phyloP scores from a whole-genome alignment of 2,797 vertebrate species.

The Lophotriccus pileatus region DNA sequence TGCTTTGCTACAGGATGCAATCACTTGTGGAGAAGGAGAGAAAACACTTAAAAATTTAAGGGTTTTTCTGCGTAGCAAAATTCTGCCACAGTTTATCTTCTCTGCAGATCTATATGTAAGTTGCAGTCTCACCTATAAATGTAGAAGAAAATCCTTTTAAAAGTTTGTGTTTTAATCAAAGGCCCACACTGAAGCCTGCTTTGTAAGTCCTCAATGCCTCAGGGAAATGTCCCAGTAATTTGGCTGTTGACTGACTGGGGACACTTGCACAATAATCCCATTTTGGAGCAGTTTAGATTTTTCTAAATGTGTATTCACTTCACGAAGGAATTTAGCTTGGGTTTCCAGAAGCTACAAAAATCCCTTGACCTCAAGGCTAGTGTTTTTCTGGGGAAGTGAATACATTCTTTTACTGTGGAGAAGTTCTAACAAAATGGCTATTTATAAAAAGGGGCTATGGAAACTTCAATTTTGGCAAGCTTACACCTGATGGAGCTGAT shows the following conservation, averaged over 20 bases:
- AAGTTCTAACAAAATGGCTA: slow-evolving; percentile 3
- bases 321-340: background rate
- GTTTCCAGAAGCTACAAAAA: slow-evolving; percentile 7
- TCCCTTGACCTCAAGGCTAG: background rate
- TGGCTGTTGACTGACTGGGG: background rate
- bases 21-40: background rate
- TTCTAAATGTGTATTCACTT: background rate
- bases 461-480: background rate
- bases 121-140: background rate
- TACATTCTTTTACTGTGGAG: background rate
- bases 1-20: background rate
- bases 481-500: background rate
- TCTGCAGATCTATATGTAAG: background rate
- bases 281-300: background rate
- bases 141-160: background rate
- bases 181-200: background rate
- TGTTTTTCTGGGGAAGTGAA: slow-evolving; percentile 18
- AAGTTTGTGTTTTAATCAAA: background rate
- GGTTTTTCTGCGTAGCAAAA: background rate
- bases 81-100: background rate
- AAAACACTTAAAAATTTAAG: background rate
- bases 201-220: background rate
- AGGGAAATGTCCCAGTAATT: background rate
- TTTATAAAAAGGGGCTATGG: background rate
- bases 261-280: background rate